Base-by-base conservation (phyloP, 2,797 vertebrate species). In the Caiman crocodilus region DNA sequence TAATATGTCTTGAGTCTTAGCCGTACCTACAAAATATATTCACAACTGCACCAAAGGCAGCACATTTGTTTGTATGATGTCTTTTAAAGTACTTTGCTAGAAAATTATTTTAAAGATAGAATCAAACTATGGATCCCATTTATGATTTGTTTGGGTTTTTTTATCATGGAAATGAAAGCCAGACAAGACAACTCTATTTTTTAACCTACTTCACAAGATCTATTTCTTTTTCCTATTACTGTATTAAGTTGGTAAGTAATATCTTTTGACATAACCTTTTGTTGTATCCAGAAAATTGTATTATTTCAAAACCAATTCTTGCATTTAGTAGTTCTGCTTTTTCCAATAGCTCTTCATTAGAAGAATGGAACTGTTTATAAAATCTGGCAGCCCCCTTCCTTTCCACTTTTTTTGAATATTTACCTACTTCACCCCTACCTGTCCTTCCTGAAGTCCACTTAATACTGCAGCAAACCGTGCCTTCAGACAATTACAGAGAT, bases 201-300 rank as follows among this genome's bases (percentile, higher is more conserved):
- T 91, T 73, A 73, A 85, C 80, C 84, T 76, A 63, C 79, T 96
- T 23, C 88, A 75, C 83, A 83, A 74, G 3, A 61, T 76, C 32
- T 50, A 91, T 88, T 95, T 86, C 83, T 83, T 94, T 90, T 83
- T 94, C 18, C 74, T 90, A 7, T 23, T 81, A 21, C 77, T 28
- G 42, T 50, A 50, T 56, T 67, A 84, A 92, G 60, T 83, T 6
- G 79, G 58, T 21, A 84, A 74, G 56, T 67, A 65, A 7, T 74
- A 69, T 87, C 87, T 79, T 28, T 88, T 91, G 59, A 94, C 88
- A 32, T 16, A 50, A 65, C 10, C 50, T 77, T 91, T 6, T 74
- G 12, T 89, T 80, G 76, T 75, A 63, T 35, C 75, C 80, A 15
- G 59, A 81, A 76, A 94, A 93, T n/a, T 89, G 2, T 85, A 90